A percentile compares a stretch with the other conserved stretches of the same genome.
Conservation (phyloP, 2,797 vertebrate genomes). For the Chiloscyllium punctatum region DNA sequence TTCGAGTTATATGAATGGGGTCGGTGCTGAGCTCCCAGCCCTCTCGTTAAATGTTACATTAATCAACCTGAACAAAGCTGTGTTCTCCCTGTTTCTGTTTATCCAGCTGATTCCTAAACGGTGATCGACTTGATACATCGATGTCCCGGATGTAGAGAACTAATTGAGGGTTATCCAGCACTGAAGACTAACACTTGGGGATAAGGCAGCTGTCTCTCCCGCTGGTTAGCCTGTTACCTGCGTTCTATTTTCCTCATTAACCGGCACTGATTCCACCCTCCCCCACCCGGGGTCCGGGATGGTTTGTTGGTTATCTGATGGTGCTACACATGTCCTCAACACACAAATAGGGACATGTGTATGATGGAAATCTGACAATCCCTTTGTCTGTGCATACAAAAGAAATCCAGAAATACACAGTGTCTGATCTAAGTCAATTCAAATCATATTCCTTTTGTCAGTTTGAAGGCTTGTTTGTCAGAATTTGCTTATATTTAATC, state of each 20-base stretch:
- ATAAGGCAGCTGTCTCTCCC: background rate
- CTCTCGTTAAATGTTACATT: background rate
- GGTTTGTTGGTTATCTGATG: background rate
- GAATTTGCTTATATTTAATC: background rate
- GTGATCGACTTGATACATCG: background rate
- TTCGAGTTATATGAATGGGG: background rate
- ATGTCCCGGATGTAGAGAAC: background rate
- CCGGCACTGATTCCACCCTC: background rate
- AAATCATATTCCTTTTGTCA: background rate
- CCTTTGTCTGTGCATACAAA: background rate
- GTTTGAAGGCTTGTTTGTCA: background rate
- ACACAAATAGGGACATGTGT: background rate
- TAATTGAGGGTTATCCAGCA: background rate
- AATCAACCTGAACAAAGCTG: background rate
- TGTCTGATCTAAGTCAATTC: background rate
- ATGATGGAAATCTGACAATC: background rate
- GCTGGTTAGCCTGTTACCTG: background rate
- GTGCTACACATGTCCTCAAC: background rate
- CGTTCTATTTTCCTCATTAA: background rate
- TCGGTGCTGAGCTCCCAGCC: background rate
- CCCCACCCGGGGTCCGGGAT: too few relatives aligned
- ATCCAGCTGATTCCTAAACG: background rate
- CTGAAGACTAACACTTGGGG: background rate
- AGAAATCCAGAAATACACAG: background rate
- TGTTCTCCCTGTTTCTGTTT: background rate